Evolutionary conservation across 2,888 invertebrate genomes (phyloP).

Genomic region (Panzeria rudis): DNA sequence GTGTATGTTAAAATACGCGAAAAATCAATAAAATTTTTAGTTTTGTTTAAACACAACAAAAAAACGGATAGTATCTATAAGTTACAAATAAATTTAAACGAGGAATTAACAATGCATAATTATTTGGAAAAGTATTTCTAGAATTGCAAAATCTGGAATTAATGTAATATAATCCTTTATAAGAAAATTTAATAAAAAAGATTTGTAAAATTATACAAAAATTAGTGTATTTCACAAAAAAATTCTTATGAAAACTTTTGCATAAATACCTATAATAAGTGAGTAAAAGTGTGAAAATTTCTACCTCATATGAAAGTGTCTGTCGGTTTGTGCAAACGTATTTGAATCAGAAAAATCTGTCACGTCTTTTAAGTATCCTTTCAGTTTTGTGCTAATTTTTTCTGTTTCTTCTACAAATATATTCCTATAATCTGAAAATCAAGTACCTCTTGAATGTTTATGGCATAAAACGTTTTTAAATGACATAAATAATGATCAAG

Average conservation of each 20-base stretch:
- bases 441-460: constrained; percentile 21
- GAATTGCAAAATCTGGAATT: not conserved
- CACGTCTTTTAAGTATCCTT: constrained; percentile 38
- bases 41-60: constrained; percentile 46
- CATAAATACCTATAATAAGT: not conserved
- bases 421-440: constrained; percentile 21
- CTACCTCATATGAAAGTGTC: not conserved
- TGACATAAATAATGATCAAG: constrained; percentile 66
- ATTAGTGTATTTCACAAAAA: not conserved
- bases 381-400: constrained; percentile 33
- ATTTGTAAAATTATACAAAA: too few relatives aligned
- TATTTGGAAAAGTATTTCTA: not conserved
- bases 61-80: not conserved
- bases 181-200: too few relatives aligned
- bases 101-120: constrained; percentile 8
- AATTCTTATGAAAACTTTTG: constrained; percentile 1
- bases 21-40: constrained; percentile 64
- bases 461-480: constrained; percentile 25
- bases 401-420: not conserved
- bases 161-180: not conserved
- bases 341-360: constrained; percentile 23
- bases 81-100: constrained; percentile 26
- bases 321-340: not conserved
- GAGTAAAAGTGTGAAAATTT: not conserved
- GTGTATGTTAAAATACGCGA: constrained; percentile 53